phyloP scores from a whole-genome alignment of 2,113 vertebrate species.

The Promerops cafer region DNA sequence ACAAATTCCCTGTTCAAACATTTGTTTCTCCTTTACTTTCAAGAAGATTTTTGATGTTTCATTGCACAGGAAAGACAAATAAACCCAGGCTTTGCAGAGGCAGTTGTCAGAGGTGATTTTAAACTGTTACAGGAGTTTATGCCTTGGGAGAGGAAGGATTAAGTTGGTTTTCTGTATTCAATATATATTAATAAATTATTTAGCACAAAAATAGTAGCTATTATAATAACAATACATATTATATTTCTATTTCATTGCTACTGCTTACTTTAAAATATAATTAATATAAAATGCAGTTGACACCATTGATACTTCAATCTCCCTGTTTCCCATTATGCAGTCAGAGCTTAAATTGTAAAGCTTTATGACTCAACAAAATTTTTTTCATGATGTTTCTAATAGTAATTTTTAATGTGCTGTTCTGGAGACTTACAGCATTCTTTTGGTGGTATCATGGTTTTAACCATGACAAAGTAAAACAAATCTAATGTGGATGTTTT shows the following conservation, averaged over 20 bases:
- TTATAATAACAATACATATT: neutral
- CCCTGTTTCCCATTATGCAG: neutral
- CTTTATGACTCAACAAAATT: neutral
- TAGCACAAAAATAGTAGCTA: neutral
- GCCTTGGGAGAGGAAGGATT: neutral
- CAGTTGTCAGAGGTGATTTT: neutral
- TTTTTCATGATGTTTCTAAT: neutral
- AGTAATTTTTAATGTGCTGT: neutral
- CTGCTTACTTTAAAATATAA: neutral
- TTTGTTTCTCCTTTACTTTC: neutral
- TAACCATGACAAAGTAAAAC: neutral
- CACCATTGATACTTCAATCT: neutral
- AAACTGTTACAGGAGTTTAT: neutral
- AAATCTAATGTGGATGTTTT: neutral
- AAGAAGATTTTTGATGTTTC: neutral
- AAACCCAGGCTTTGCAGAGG: neutral
- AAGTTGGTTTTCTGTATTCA: neutral
- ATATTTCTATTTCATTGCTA: neutral
- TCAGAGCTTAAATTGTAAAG: neutral
- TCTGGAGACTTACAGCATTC: neutral
- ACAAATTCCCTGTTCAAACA: neutral
- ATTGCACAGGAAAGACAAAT: neutral
- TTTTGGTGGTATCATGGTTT: neutral
- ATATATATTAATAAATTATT: neutral
- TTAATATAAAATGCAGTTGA: neutral